Evolutionary conservation across 2,888 invertebrate genomes (phyloP).

Genomic region (Drosophila cracens): DNA sequence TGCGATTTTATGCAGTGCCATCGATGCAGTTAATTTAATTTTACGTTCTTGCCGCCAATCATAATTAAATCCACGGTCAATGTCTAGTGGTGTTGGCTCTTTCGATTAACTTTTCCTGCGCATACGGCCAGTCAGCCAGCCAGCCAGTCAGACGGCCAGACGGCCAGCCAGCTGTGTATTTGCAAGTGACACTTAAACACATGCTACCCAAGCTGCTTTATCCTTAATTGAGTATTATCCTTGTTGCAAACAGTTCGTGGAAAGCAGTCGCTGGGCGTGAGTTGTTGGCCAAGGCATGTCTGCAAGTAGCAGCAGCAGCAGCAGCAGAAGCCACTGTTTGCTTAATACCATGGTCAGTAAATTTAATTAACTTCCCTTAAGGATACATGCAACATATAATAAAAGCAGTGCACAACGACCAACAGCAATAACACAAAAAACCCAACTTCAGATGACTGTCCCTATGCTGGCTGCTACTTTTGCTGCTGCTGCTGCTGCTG

Average conservation of each 20-base stretch:
- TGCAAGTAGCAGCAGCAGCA: slow-evolving; percentile 35
- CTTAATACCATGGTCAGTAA: slow-evolving; percentile 80
- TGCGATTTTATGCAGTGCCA: slow-evolving; percentile 49
- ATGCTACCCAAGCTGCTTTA: slow-evolving; percentile 77
- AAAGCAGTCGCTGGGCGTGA: slow-evolving; percentile 25
- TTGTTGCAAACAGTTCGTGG: slow-evolving; percentile 68
- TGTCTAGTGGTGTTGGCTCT: slow-evolving; percentile 47
- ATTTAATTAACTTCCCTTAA: slow-evolving; percentile 81
- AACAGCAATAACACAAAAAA: slow-evolving; percentile 50
- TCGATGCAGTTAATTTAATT: slow-evolving; percentile 66
- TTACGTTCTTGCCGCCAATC: slow-evolving; percentile 51
- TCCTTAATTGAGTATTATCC: slow-evolving; percentile 81
- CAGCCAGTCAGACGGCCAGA: neutral
- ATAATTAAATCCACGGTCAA: slow-evolving; percentile 64
- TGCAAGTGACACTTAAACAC: slow-evolving; percentile 79
- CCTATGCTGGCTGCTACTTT: slow-evolving; percentile 37
- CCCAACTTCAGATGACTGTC: slow-evolving; percentile 46
- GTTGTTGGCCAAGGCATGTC: slow-evolving; percentile 49
- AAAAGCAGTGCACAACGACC: slow-evolving; percentile 70
- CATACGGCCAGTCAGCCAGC: neutral
- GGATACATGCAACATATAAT: slow-evolving; percentile 82
- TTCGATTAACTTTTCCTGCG: slow-evolving; percentile 66
- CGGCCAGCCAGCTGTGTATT: slow-evolving; percentile 42
- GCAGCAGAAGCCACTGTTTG: slow-evolving; percentile 71
- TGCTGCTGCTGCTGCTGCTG: slow-evolving; percentile 29